Base-by-base conservation (phyloP, 2,888 invertebrate species). In the Erebia aethiops region DNA sequence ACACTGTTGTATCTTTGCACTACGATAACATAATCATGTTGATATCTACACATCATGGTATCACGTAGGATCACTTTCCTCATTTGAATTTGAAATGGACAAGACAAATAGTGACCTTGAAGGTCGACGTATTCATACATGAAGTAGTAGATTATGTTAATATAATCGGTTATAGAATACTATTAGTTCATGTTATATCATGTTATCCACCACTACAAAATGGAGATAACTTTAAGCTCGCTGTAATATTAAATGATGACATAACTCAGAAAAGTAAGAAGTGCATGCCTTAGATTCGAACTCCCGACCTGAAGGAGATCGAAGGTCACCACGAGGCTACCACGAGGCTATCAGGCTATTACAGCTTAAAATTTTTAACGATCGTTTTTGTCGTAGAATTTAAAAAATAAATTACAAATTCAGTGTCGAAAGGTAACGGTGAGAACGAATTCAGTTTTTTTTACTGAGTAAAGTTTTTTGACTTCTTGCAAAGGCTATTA, bases 391-490 rank as follows among this genome's bases (percentile, higher is more conserved):
- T 13, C 18, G 14, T 21, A 13, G 46, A 62, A 18, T 49, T 63
- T 5, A 52, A 51, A 21, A 64, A 10, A 56, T 18, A 43, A 65
- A 54, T 65, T 61, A 18, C 67, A 35, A 35, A 26, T 65, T 16
- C 51, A 16, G 14, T 58, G 65, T 67, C 58, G n/a, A 49, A 14
- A 26, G 13, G 11, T 56, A 26, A 61, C 68, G 61, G 61, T 52
- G 18, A 61, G 61, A 61, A 10, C 10, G 49, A 56, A 57, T 58
- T 46, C 52, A 21, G 26, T 13, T 71, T 75, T 74, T 71, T 76
- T 70, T 63, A 67, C 57, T 67, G 46, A 73, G 62, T 72, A 73
- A 75, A 77, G 77, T 77, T 78, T 79, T 78, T 79, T 77, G 77
- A 77, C 77, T 76, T 73, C 74, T 51, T 57, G 62, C 70, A 69